These are phyloP conservation scores for Drosophila pruinosa DNA, from an alignment of 1,140 invertebrate species.

Conservation along the genomic window DNA sequence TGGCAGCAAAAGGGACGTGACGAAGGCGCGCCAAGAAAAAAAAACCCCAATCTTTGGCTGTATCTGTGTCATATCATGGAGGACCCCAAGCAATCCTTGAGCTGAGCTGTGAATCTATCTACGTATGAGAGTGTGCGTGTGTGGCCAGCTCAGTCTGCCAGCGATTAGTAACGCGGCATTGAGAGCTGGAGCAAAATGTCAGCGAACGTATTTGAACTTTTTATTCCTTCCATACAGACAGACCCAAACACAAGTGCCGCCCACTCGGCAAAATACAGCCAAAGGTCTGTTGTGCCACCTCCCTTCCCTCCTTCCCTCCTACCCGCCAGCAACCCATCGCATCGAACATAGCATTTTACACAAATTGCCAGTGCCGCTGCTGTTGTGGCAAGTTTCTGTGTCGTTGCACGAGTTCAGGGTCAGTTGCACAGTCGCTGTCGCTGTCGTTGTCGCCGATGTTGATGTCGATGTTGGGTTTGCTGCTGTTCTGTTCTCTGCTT, in stretches of 20 bases:
- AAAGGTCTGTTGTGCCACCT: constrained; percentile 21
- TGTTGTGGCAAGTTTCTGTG: constrained; percentile 47
- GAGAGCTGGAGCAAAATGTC: constrained; percentile 58
- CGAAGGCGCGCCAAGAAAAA: constrained; percentile 13
- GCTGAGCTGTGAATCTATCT: background rate
- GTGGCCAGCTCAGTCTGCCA: constrained; percentile 6
- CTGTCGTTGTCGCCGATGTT: background rate
- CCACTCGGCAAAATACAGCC: constrained; percentile 23
- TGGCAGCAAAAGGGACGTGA: constrained; percentile 18
- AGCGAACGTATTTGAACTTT: constrained; percentile 76
- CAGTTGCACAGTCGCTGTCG: constrained; percentile 14
- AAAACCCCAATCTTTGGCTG: background rate
- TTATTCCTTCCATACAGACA: constrained; percentile 44
- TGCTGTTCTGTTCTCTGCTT: background rate
- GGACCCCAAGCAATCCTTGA: constrained; percentile 48
- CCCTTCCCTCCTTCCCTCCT: constrained; percentile 12
- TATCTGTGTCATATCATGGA: constrained; percentile 9
- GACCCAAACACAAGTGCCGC: constrained; percentile 16
- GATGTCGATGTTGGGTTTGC: too few species aligned
- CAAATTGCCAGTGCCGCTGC: constrained; percentile 43
- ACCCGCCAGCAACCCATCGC: too few species aligned
- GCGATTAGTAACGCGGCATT: constrained; percentile 40
- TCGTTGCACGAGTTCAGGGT: constrained; percentile 76
- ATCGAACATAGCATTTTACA: constrained; percentile 41
- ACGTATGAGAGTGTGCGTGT: background rate